These are phyloP conservation scores for Eurytoma californica DNA, from an alignment of 2,888 invertebrate species.

Conservation along the genomic window DNA sequence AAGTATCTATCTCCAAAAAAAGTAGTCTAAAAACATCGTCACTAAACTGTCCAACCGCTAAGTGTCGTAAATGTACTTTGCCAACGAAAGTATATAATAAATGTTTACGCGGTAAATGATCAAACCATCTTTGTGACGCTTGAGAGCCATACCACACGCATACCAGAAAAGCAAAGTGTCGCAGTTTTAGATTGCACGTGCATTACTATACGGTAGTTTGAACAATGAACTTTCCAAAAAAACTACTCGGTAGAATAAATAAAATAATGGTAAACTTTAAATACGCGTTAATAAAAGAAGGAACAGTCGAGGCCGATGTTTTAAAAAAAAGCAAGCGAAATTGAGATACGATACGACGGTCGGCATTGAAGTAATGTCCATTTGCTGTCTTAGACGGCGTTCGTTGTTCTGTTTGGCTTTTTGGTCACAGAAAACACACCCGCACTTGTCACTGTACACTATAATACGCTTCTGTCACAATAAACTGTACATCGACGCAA, in stretches of 20 bases:
- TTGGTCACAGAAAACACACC: conserved; percentile 73
- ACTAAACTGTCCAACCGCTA: conserved; percentile 19
- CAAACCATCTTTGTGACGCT: conserved; percentile 39
- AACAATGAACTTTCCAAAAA: conserved; percentile 53
- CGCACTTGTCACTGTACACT: conserved; percentile 71
- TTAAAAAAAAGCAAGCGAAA: conserved; percentile 11
- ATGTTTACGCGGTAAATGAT: conserved; percentile 32
- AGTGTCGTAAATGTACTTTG: conserved; percentile 36
- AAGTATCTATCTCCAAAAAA: not conserved
- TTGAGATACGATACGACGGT: conserved; percentile 53
- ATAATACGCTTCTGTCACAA: conserved; percentile 58
- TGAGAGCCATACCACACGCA: conserved; percentile 52
- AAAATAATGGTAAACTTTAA: conserved; percentile 25
- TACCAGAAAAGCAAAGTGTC: conserved; percentile 22
- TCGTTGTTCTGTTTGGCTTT: conserved; percentile 73
- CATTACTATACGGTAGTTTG: conserved; percentile 60
- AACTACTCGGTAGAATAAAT: conserved; percentile 49
- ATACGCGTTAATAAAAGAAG: conserved; percentile 55
- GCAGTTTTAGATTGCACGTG: conserved; percentile 66
- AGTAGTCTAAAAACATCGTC: not conserved
- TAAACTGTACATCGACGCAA: conserved; percentile 57
- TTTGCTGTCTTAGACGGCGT: conserved; percentile 64
- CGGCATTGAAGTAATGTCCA: conserved; percentile 59
- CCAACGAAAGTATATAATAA: conserved; percentile 37
- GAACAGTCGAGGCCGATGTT: not conserved